Evolutionary conservation across 1,140 invertebrate species (phyloP), one percentile per base, ranked within the genome.

Genomic region (Drosophila bocqueti): DNA sequence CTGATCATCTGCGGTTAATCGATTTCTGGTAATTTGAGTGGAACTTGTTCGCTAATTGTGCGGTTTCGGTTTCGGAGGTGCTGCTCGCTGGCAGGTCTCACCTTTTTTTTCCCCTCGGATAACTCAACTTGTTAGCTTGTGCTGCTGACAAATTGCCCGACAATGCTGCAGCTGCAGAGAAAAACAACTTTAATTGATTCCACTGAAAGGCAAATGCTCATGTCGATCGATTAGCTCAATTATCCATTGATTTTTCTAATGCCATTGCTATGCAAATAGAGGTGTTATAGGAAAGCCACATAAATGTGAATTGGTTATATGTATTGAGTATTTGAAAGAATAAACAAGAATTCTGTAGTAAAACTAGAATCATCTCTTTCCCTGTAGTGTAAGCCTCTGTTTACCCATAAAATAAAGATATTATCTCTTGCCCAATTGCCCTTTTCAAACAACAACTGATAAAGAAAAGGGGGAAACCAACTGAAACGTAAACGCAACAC

Each of bases 171-270:
- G 60, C 31, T 34, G 34, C 18, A 74, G 31, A 31, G 29, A 29
- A 54, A 66, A 75, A 76, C 60, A 66, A 66, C 46, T 68, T 68
- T 84, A 83, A 77, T 84, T 80, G 80, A 50, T 67, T 60, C 46
- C 4, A 15, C 21, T 65, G 72, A 42, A 50, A 58, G 60, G 38
- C 52, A 58, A 67, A 76, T 76, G 74, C 55, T 69, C 63, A 68
- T 58, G 61, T 59, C 18, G 63, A 77, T 49, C 49, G 50, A 34
- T 62, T 58, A 58, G 67, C 50, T 50, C 49, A 60, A 78, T 78
- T 78, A 69, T 58, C 75, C 40, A 45, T 62, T 34, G 43, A 60
- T 47, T 47, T 59, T 73, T 74, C 58, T 42, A 63, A 60, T 77
- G 42, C 38, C 8, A 24, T 38, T n/a, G 55, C 63, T 38, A 74